These are phyloP conservation scores for Synanthedon myopaeformis DNA, from an alignment of 2,888 invertebrate species.

Conservation along the genomic window DNA sequence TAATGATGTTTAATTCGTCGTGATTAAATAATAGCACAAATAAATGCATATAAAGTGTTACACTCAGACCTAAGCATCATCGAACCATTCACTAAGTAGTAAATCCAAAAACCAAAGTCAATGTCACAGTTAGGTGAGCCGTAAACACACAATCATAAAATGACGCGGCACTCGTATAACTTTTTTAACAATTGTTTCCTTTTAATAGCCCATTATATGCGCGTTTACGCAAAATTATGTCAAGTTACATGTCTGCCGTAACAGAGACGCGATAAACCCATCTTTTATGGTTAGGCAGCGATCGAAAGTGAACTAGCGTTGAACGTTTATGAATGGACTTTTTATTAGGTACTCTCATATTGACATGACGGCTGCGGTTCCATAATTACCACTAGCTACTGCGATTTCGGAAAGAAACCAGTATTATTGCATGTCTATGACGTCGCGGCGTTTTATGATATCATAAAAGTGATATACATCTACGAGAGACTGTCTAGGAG, in stretches of 20 bases:
- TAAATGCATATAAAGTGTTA: no score
- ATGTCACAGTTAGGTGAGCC: constrained; percentile 66
- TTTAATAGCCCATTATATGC: constrained; percentile 69
- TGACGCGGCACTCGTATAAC: constrained; percentile 67
- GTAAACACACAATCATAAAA: constrained; percentile 68
- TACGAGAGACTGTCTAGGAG: constrained; percentile 18
- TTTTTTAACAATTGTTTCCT: constrained; percentile 70
- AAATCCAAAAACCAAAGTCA: constrained; percentile 68
- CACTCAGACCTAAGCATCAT: constrained; percentile 14
- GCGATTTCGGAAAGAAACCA: constrained; percentile 59
- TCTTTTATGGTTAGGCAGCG: constrained; percentile 60
- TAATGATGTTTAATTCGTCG: no score
- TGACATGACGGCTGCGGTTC: constrained; percentile 54
- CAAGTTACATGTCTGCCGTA: constrained; percentile 66
- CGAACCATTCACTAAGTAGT: constrained; percentile 53
- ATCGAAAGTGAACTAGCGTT: constrained; percentile 58
- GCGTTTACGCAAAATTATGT: constrained; percentile 69
- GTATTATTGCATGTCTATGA: constrained; percentile 57
- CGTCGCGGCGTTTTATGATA: constrained; percentile 53
- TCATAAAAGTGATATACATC: constrained; percentile 64
- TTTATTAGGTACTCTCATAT: constrained; percentile 65
- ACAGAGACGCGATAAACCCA: constrained; percentile 63
- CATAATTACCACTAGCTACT: constrained; percentile 57
- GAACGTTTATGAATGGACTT: constrained; percentile 61
- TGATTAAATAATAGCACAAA: no score